Evolutionary conservation across 1,140 invertebrate species (phyloP), one percentile per base, ranked within the genome.

Genomic region (Drosophila novamexicana): DNA sequence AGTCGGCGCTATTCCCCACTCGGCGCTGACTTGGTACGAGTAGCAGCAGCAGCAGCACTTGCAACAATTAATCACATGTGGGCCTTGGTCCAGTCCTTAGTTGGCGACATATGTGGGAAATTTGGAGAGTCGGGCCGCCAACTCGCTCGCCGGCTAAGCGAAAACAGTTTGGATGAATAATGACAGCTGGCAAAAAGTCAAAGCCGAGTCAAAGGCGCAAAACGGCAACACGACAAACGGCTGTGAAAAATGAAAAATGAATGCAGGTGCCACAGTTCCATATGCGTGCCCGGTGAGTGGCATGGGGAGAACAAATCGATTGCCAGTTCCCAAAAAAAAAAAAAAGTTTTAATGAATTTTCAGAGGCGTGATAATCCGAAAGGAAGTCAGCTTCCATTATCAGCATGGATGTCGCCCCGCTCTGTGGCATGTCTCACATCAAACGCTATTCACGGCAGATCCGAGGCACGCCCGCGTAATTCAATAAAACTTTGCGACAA

Each of bases 401-500:
- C 45, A 49, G 53, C 70, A 66, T 47, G 14, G 32, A 39, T 45
- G 39, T 59, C 53, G 57, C 39, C 36, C 16, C n/a, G 34, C 40
- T 47, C 34, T 44, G 9, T 9, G 45, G 37, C 54, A 49, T 58
- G 61, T 40, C 57, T 59, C 84, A 85, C 77, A 61, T 85, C 75
- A 76, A 71, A 76, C 68, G 69, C 57, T 69, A 47, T 52, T 61
- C 65, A 75, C 67, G 58, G 66, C 81, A 63, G 81, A 73, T 63
- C 70, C 67, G 77, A 62, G 74, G 82, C 83, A 89, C 84, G 85
- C 75, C 81, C 75, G 77, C 77, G 84, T 89, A 89, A 89, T 89
- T 89, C 85, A 89, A 89, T 89, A 89, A 89, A 89, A 89, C 74
- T 89, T 89, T 89, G 81, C 84, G 84, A 89, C 84, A 89, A 89